Conservation (phyloP, 2,888 invertebrate genomes). For the Fragum sueziense region DNA sequence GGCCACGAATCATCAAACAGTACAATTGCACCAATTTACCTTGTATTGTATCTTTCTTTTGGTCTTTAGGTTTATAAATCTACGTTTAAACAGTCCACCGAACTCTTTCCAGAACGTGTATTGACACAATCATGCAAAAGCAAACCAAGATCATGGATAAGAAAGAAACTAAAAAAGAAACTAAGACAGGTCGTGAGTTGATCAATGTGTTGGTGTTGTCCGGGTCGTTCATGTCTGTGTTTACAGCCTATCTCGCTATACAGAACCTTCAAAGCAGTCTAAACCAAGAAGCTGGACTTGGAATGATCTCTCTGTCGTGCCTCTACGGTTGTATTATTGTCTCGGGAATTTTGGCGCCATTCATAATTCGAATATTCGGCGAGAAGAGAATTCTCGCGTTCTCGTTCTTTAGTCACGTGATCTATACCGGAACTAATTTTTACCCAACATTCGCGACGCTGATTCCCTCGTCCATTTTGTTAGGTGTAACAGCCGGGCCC, state of each 20-base stretch:
- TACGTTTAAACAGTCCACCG: no score
- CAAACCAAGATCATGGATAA: no score
- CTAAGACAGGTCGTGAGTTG: conserved; percentile 26
- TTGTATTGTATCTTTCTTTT: no score
- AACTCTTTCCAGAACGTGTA: no score
- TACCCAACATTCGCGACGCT: conserved; percentile 73
- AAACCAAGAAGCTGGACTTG: conserved; percentile 72
- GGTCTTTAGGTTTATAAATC: no score
- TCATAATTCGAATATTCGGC: conserved; percentile 70
- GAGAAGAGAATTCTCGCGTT: conserved; percentile 72
- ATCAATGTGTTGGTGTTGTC: conserved; percentile 62
- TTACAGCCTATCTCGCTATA: conserved; percentile 76
- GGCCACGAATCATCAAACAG: no score
- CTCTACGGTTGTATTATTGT: conserved; percentile 75
- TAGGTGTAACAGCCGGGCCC: conserved; percentile 76
- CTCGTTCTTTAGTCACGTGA: conserved; percentile 68
- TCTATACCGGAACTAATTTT: conserved; percentile 75
- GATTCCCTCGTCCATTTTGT: conserved; percentile 73
- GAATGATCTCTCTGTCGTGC: conserved; percentile 74
- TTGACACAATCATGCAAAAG: no score
- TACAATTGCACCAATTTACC: no score
- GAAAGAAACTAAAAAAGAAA: no score
- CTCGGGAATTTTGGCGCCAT: conserved; percentile 75
- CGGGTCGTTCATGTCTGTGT: conserved; percentile 71
- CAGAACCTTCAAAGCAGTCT: conserved; percentile 78